A percentile compares a stretch with the other conserved stretches of the same genome.
phyloP scores from a whole-genome alignment of 1,140 invertebrate genomes.

The Cyrtorhinus lividipennis region DNA sequence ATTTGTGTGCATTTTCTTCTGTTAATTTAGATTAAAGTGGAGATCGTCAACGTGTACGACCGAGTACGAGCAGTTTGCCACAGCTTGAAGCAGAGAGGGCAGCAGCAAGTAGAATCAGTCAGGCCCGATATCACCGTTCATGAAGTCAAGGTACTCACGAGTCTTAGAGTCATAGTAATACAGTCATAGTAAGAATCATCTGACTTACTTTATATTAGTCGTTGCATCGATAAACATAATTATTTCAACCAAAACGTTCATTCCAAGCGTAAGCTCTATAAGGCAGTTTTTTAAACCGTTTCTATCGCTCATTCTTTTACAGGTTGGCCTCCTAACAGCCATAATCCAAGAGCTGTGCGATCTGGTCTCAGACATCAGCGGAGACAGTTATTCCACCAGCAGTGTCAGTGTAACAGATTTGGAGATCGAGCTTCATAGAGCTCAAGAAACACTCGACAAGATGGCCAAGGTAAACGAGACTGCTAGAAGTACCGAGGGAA shows the following conservation, averaged over 20 bases:
- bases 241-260: no score
- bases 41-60: constrained; percentile 34
- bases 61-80: constrained; percentile 33
- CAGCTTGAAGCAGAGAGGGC: constrained; percentile 29
- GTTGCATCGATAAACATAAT: no score
- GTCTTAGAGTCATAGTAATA: neutral
- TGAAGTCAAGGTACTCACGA: constrained; percentile 26
- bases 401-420: constrained; percentile 27
- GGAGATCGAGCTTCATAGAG: constrained; percentile 34
- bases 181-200: no score
- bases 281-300: no score
- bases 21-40: constrained; percentile 36
- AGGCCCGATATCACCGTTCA: constrained; percentile 25
- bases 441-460: constrained; percentile 44
- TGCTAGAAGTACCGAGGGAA: neutral
- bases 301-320: no score
- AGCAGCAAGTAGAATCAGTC: constrained; percentile 18
- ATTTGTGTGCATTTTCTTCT: no score
- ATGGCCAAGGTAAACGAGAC: constrained; percentile 41
- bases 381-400: constrained; percentile 24
- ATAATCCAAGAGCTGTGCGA: constrained; percentile 32
- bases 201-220: no score
- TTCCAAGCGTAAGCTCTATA: no score
- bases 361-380: constrained; percentile 23
- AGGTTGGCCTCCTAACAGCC: constrained; percentile 33